Percentiles rank a stretch among this genome's conserved stretches.
phyloP scores from a whole-genome alignment of 2,888 invertebrate species.

The Perdita meconis region DNA sequence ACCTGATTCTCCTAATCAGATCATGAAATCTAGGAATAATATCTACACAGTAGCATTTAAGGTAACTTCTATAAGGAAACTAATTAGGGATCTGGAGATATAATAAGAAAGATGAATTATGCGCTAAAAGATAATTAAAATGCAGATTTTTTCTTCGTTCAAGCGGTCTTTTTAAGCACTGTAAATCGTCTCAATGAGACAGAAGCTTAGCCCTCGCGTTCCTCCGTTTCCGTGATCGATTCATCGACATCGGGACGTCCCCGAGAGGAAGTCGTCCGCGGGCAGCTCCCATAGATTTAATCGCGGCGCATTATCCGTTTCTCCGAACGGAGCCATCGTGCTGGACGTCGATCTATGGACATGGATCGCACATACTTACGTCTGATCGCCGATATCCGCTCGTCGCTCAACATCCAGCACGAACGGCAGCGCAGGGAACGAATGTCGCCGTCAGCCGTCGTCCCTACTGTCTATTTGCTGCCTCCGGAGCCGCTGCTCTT shows the following conservation, averaged over 20 bases:
- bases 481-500: conserved; percentile 1
- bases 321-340: conserved; percentile 44
- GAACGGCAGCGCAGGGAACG: conserved; percentile 39
- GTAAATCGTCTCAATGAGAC: background rate
- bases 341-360: conserved; percentile 48
- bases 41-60: too few relatives aligned
- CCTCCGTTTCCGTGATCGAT: conserved; percentile 37
- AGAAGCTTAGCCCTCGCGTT: conserved; percentile 12
- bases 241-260: conserved; percentile 16
- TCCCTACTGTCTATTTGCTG: conserved; percentile 31
- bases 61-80: too few relatives aligned
- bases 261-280: conserved; percentile 35
- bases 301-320: conserved; percentile 61
- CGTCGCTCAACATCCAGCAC: conserved; percentile 51
- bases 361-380: conserved; percentile 63
- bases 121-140: background rate
- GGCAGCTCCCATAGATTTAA: conserved; percentile 66
- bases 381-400: conserved; percentile 54
- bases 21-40: too few relatives aligned
- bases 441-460: conserved; percentile 40
- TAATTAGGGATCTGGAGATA: too few relatives aligned
- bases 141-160: too few relatives aligned
- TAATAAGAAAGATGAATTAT: too few relatives aligned
- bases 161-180: background rate
- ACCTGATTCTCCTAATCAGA: too few relatives aligned